phyloP scores from a whole-genome alignment of 2,113 vertebrate genomes.

The Mus spicilegus region DNA sequence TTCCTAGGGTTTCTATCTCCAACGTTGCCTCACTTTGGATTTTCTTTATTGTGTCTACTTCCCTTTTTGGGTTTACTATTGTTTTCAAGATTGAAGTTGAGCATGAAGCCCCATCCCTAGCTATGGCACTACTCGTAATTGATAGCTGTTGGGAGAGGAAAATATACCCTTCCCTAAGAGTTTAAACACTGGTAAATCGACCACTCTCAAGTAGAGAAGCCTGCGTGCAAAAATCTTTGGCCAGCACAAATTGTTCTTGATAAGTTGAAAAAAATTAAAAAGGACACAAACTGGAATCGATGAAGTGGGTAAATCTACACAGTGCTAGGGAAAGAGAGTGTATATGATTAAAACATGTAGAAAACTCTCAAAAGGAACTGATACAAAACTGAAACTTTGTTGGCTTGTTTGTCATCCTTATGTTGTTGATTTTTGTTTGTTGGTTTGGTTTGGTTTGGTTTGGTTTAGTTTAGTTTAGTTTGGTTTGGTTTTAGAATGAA shows the following conservation, averaged over 20 bases:
- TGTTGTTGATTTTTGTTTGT: too few relatives aligned
- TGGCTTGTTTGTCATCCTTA: fast-evolving
- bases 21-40: too few relatives aligned
- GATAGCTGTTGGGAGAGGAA: background rate
- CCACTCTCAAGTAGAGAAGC: background rate
- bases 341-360: background rate
- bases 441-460: too few relatives aligned
- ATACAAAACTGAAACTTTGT: too few relatives aligned
- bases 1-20: too few relatives aligned
- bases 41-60: too few relatives aligned
- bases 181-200: background rate
- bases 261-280: background rate
- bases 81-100: background rate
- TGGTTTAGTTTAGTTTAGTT: too few relatives aligned
- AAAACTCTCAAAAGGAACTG: too few relatives aligned
- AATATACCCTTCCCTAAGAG: background rate
- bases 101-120: background rate
- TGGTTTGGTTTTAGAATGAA: background rate
- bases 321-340: background rate
- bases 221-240: background rate
- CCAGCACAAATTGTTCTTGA: background rate
- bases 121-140: background rate
- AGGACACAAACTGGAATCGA: background rate
- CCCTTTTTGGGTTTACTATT: too few relatives aligned
- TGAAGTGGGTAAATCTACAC: background rate